Evolutionary conservation across 2,888 invertebrate genomes (phyloP), one percentile per base, ranked within the genome.

Genomic region (Acleris cristana): DNA sequence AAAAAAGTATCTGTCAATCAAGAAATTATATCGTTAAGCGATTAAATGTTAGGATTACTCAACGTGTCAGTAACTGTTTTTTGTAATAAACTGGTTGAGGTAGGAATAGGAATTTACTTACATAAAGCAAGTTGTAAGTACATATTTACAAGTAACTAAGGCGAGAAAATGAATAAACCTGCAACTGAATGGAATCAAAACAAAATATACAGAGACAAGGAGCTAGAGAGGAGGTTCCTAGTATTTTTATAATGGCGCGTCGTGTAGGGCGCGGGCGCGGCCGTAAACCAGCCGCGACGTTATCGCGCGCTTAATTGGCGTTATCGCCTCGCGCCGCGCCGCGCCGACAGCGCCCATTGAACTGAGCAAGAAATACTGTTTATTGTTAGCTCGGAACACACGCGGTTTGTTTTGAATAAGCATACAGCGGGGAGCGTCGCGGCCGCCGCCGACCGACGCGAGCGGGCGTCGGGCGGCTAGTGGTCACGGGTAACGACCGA

Each of bases 251-350:
- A 52, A 34, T 34, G 34, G 34, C 34, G 45, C 16, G 12, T 14
- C n/a, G 45, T 57, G 57, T 44, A 23, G 63, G 21, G 19, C 30
- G 58, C 63, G 69, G 69, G 73, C 71, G 72, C 72, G 71, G 73
- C 71, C 69, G 69, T 34, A 34, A 34, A 72, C 69, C 65, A 58
- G 57, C 57, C 34, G 69, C 69, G 70, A 65, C 65, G 73, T 64
- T 76, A 76, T 79, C 76, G 76, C 71, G 67, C 70, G 73, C 74
- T 75, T 81, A 81, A 79, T 81, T 81, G 81, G 79, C 78, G 76
- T 74, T 81, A 80, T 80, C 78, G 71, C 71, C 45, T 58, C 62
- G 52, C 45, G 65, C 52, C 66, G 44, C 65, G 69, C 64, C 51
- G 56, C 59, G n/a, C 56, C 63, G 63, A 57, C 57, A 44, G 59